These are phyloP conservation scores for Sarcophaga subvicina DNA, from an alignment of 2,888 invertebrate species.

Conservation along the genomic window DNA sequence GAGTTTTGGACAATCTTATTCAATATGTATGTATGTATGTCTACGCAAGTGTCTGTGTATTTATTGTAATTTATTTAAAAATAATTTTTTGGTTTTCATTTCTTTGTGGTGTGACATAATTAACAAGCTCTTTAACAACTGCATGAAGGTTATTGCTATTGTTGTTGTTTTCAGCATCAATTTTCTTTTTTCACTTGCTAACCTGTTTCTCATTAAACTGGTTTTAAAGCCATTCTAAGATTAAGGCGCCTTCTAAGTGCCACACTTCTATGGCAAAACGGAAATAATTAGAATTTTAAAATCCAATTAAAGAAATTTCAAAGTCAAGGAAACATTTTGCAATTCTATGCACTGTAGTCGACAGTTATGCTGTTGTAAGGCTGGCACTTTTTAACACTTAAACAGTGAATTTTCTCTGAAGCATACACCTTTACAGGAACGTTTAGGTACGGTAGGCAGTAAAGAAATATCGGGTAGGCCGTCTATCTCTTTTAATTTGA, in stretches of 20 bases:
- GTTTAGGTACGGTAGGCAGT: too few relatives aligned
- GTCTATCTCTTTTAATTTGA: too few relatives aligned
- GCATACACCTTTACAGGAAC: too few relatives aligned
- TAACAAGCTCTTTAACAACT: neutral
- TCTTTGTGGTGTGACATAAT: constrained; percentile 3
- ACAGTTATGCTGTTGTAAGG: neutral
- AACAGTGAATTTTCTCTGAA: too few relatives aligned
- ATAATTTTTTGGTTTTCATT: neutral
- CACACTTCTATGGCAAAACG: neutral
- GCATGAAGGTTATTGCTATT: constrained; percentile 5
- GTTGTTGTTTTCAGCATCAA: too few relatives aligned
- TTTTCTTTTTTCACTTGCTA: too few relatives aligned
- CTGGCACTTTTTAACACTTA: too few relatives aligned
- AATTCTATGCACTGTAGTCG: neutral
- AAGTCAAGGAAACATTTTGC: neutral
- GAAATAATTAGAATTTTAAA: neutral
- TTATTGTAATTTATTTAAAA: neutral
- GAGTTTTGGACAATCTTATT: constrained; percentile 31
- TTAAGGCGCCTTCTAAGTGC: neutral
- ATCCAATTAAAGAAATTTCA: neutral
- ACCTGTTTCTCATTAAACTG: neutral
- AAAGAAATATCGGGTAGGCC: too few relatives aligned
- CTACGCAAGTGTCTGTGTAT: too few relatives aligned
- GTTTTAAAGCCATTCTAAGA: neutral
- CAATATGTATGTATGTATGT: neutral